Evolutionary conservation across 1,140 invertebrate species (phyloP), one percentile per base, ranked within the genome.

Genomic region (Cecropterus lyciades): DNA sequence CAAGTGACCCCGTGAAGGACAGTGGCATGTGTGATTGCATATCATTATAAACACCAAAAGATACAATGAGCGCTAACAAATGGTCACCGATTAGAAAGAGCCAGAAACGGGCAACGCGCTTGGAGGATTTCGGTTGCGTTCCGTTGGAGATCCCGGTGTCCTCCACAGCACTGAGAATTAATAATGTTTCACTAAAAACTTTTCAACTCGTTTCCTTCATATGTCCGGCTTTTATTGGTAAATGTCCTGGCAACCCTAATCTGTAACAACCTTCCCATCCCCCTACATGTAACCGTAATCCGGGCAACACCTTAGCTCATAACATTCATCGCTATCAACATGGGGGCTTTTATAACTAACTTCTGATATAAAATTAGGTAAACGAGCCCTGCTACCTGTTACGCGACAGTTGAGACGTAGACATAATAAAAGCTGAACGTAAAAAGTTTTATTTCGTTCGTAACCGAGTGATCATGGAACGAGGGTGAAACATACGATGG

Each of bases 361-460:
- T 49, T 20, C 10, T 40, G 30, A 33, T 55, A 65, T 65, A 42
- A 60, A 70, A 70, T 70, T 65, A 67, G 60, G 48, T 49, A 67
- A 67, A 67, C 43, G 59, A 33, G 9, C 45, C 27, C 37, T 16
- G 1, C 67, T 73, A 73, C 64, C 52, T 69, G 64, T 62, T 67
- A 69, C 59, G 17, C 48, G 49, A 33, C 56, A 48, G 55, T 60
- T 51, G 59, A 66, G 55, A 69, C 43, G 59, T 64, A 64, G 53
- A 57, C 45, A 59, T 69, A 57, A 64, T 64, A 64, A 52, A 65
- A 63, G 52, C 13, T 24, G 24, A 57, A 49, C 45, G 48, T 73
- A 69, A 73, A 67, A 64, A 59, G 46, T 52, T 73, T 73, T 73
- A 67, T 67, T 69, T 65, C 57, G 52, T 52, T 57, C 51, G 40